Conservation (phyloP, 2,113 vertebrate genomes). For the Zosterops pallidus region DNA sequence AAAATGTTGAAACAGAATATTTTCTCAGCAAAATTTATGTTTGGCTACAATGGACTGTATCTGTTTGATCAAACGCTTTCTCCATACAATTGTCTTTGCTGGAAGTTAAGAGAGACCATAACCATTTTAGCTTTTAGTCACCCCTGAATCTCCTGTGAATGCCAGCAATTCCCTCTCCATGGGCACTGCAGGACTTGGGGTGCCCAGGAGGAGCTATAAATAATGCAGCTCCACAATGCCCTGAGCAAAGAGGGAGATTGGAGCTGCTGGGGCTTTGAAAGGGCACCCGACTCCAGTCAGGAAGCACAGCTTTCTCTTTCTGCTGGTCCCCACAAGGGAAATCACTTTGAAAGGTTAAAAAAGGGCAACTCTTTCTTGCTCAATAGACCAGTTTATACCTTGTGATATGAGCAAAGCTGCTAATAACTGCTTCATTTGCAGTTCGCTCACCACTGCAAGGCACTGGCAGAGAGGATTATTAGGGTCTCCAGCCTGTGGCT, state of each 20-base stretch:
- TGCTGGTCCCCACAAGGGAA: neutral
- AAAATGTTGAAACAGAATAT: conserved; percentile 9
- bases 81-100: neutral
- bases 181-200: neutral
- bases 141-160: neutral
- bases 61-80: neutral
- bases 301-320: neutral
- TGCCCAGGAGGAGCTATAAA: neutral
- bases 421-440: neutral
- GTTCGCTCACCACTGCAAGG: rapidly evolving
- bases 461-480: neutral
- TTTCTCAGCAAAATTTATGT: neutral
- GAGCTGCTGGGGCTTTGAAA: neutral
- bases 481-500: neutral
- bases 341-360: neutral
- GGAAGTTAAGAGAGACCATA: neutral
- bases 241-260: rapidly evolving
- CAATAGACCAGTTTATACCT: neutral
- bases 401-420: neutral
- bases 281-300: neutral
- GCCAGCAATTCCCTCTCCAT: neutral
- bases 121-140: neutral
- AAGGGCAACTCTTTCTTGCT: neutral
- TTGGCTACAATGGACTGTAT: neutral
- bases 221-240: neutral